These are phyloP conservation scores for Rhyzopertha dominica DNA, from an alignment of 1,140 invertebrate genomes.

Conservation along the genomic window DNA sequence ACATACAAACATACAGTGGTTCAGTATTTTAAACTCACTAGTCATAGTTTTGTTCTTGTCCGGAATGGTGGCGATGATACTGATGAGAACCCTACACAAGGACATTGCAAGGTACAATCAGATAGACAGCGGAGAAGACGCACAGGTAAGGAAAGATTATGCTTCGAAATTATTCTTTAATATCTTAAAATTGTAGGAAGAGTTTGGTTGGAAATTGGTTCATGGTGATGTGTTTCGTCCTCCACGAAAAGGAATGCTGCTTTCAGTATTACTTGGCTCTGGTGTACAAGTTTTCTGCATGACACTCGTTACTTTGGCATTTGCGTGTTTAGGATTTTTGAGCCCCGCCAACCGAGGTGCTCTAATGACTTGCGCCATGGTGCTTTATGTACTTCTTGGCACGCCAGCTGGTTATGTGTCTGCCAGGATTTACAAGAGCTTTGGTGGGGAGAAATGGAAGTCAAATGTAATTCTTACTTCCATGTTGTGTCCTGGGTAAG, in stretches of 20 bases:
- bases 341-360: constrained; percentile 97
- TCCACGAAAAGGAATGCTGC: constrained; percentile 93
- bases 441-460: constrained; percentile 98
- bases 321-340: constrained; percentile 96
- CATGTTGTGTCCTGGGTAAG: constrained; percentile 90
- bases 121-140: constrained; percentile 94
- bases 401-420: constrained; percentile 95
- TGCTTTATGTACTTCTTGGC: constrained; percentile 91
- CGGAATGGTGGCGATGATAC: constrained; percentile 99
- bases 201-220: constrained; percentile 98
- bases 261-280: constrained; percentile 91
- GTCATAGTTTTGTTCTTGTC: constrained; percentile 87
- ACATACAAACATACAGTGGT: constrained; percentile 99
- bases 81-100: constrained; percentile 94
- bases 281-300: constrained; percentile 86
- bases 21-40: constrained; percentile 86
- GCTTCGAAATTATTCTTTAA: not conserved
- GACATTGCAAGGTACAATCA: constrained; percentile 99
- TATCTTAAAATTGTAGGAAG: constrained; percentile 63
- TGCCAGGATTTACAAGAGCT: constrained; percentile 95
- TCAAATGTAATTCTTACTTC: constrained; percentile 95
- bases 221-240: constrained; percentile 94
- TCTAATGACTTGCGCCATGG: constrained; percentile 95
- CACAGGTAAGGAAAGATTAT: constrained; percentile 51
- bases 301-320: constrained; percentile 77